Conservation (phyloP, 2,113 vertebrate species). For the Periophthalmus modestus region DNA sequence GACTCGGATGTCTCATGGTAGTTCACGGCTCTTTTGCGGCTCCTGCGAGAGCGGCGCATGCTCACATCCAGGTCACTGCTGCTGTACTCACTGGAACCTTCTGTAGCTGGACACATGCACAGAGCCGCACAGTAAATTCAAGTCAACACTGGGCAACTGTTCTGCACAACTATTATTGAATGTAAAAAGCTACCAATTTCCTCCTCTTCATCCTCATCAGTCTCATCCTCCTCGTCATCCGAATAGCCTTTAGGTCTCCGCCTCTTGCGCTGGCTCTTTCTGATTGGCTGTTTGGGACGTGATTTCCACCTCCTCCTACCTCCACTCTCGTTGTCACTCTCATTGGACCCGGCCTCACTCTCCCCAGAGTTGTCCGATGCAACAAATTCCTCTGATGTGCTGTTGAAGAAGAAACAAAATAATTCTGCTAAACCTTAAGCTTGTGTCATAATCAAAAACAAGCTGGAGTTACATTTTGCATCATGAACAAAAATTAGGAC, state of each 20-base stretch:
- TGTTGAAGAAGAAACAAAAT: background rate
- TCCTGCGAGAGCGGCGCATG: conserved; percentile 89
- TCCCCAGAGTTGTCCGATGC: conserved; percentile 89
- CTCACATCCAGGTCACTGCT: conserved; percentile 92
- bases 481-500: too few relatives aligned
- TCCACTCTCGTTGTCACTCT: conserved; percentile 81
- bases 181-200: conserved; percentile 63
- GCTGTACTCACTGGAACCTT: conserved; percentile 88
- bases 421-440: too few relatives aligned
- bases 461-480: too few relatives aligned
- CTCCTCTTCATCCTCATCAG: conserved; percentile 74
- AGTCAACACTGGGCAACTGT: too few relatives aligned
- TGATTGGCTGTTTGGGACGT: conserved; percentile 12
- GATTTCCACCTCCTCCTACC: conserved; percentile 64
- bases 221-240: conserved; percentile 89
- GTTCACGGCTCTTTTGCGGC: conserved; percentile 91
- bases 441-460: too few relatives aligned
- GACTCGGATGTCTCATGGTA: conserved; percentile 95
- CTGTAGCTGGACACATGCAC: conserved; percentile 77
- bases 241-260: conserved; percentile 87
- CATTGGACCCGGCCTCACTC: conserved; percentile 80
- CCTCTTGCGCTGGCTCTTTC: conserved; percentile 76
- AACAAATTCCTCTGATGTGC: conserved; percentile 89
- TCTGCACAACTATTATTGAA: background rate
- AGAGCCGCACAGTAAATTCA: background rate